Percentiles rank a stretch among this genome's conserved stretches.
phyloP scores from a whole-genome alignment of 2,888 invertebrate species.

The Lithophane semibrunnea region DNA sequence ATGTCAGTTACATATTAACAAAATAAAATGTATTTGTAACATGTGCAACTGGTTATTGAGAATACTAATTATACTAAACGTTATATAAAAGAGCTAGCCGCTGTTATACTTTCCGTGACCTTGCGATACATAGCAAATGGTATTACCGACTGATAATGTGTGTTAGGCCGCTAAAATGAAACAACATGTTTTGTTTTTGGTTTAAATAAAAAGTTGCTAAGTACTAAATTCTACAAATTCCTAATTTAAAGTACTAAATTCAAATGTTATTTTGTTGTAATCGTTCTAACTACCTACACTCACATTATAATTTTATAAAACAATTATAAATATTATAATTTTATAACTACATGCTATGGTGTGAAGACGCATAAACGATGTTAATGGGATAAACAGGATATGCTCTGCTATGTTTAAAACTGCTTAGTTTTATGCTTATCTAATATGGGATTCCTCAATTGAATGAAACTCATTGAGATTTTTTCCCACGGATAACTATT shows the following conservation, averaged over 20 bases:
- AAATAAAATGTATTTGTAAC: slow-evolving; percentile 33
- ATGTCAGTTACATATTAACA: slow-evolving; percentile 24
- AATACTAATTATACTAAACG: slow-evolving; percentile 51
- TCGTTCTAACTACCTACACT: not conserved
- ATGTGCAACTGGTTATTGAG: slow-evolving; percentile 38
- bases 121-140: slow-evolving; percentile 70
- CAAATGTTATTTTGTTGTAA: not conserved
- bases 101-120: slow-evolving; percentile 73
- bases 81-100: slow-evolving; percentile 58
- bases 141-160: slow-evolving; percentile 57
- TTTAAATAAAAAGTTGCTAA: not conserved
- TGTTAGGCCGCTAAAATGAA: slow-evolving; percentile 67
- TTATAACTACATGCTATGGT: not conserved
- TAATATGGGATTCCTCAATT: not conserved
- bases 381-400: not conserved
- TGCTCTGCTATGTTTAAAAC: not conserved
- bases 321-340: too few relatives aligned
- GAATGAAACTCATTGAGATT: not conserved
- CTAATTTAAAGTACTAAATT: not conserved
- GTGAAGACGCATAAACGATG: not conserved
- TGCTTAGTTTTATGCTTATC: slow-evolving; percentile 7
- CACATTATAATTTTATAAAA: too few relatives aligned
- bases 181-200: not conserved
- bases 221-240: too few relatives aligned
- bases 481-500: slow-evolving; percentile 37